Evolutionary conservation across 2,888 invertebrate genomes (phyloP).

Genomic region (Endomychus coccineus): DNA sequence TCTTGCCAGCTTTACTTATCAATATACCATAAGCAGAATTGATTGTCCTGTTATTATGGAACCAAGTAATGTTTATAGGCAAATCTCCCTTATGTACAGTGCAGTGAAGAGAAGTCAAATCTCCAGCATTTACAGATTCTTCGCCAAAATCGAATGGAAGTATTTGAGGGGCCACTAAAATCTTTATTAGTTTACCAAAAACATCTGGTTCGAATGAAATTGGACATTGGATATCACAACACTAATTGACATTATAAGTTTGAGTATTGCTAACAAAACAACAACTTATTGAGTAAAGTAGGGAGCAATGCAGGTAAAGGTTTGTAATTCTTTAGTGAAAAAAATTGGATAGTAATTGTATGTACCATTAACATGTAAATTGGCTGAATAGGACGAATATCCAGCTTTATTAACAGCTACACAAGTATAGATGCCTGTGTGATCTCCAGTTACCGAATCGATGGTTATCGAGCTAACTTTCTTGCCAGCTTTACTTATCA

Average conservation of each 20-base stretch:
- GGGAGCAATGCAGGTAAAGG: too few species aligned
- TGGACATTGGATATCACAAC: too few species aligned
- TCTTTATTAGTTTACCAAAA: too few species aligned
- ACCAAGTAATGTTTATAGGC: constrained; percentile 58
- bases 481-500: constrained; percentile 47
- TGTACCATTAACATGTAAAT: constrained; percentile 50
- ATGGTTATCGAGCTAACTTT: constrained; percentile 56
- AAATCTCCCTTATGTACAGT: constrained; percentile 65
- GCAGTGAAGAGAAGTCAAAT: constrained; percentile 61
- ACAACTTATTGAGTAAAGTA: too few species aligned
- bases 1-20: constrained; percentile 42
- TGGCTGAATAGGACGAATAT: constrained; percentile 46
- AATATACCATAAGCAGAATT: constrained; percentile 35
- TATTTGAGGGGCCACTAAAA: constrained; percentile 49
- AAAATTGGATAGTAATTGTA: too few species aligned
- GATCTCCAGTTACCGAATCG: constrained; percentile 61
- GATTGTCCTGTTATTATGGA: constrained; percentile 47
- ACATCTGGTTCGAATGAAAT: too few species aligned
- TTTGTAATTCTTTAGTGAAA: too few species aligned
- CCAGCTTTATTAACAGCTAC: constrained; percentile 56
- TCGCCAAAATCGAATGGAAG: constrained; percentile 52
- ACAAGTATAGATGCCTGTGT: constrained; percentile 72
- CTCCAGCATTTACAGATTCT: constrained; percentile 57
- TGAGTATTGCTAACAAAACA: too few species aligned
- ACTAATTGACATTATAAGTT: too few species aligned